Percentiles rank a stretch among this genome's conserved stretches.
Conservation (phyloP, 2,888 invertebrate species). For the Trissolcus japonicus region DNA sequence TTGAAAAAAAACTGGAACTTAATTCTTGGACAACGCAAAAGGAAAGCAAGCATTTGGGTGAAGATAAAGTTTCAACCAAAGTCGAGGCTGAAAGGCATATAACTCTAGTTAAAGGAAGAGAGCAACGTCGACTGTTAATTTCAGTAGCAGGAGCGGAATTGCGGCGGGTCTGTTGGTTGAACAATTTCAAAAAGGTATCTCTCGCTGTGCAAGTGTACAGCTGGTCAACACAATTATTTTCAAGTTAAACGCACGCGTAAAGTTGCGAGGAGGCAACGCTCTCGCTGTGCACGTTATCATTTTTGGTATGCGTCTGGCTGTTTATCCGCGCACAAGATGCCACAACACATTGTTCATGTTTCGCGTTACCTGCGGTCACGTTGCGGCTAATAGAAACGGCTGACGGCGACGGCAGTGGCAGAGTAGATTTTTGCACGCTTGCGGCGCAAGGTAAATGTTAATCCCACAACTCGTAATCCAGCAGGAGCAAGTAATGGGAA, state of each 20-base stretch:
- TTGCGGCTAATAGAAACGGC: conserved; percentile 50
- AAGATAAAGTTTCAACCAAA: conserved; percentile 14
- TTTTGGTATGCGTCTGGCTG: conserved; percentile 51
- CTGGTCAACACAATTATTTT: conserved; percentile 46
- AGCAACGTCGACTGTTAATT: conserved; percentile 23
- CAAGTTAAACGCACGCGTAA: conserved; percentile 38
- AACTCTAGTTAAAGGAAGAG: conserved; percentile 21
- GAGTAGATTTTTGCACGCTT: conserved; percentile 64
- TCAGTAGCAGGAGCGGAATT: conserved; percentile 11
- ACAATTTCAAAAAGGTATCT: conserved; percentile 26
- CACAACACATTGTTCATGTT: conserved; percentile 52
- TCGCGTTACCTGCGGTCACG: conserved; percentile 58
- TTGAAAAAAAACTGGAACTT: neutral
- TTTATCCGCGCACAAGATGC: conserved; percentile 47
- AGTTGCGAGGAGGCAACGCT: conserved; percentile 16
- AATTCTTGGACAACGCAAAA: conserved; percentile 5
- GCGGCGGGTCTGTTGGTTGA: conserved; percentile 1
- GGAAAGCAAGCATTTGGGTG: neutral
- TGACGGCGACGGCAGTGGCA: conserved; percentile 57
- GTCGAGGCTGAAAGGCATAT: conserved; percentile 9
- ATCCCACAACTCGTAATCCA: conserved; percentile 66
- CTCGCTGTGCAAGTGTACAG: conserved; percentile 17
- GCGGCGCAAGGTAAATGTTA: conserved; percentile 66
- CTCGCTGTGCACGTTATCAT: conserved; percentile 28
- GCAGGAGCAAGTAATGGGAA: conserved; percentile 62